These are phyloP conservation scores for Pantherophis vulpinus DNA, from an alignment of 2,797 vertebrate species.

Conservation along the genomic window DNA sequence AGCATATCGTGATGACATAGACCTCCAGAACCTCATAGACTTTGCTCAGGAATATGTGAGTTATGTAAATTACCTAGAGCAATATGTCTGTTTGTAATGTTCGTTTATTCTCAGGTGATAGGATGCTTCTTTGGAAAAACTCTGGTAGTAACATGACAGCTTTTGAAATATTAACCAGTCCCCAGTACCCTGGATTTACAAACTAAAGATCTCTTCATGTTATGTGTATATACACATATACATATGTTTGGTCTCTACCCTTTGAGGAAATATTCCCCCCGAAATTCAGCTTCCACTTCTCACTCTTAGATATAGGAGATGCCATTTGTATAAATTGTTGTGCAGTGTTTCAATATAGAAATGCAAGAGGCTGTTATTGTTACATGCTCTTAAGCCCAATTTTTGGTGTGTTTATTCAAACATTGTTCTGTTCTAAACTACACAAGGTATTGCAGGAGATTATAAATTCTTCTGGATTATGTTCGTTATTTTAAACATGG, in stretches of 20 bases:
- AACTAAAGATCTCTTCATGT: background rate
- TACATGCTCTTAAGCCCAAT: background rate
- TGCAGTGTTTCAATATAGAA: background rate
- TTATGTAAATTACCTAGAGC: conserved; percentile 23
- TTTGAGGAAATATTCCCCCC: background rate
- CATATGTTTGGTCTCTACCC: background rate
- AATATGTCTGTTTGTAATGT: background rate
- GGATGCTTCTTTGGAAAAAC: background rate
- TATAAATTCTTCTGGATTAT: background rate
- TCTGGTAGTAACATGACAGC: background rate
- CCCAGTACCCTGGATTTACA: background rate
- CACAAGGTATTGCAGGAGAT: background rate
- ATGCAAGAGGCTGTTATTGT: background rate
- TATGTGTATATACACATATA: background rate
- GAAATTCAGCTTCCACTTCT: background rate
- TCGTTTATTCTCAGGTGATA: background rate
- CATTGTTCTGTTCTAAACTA: background rate
- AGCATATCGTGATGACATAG: conserved; percentile 93
- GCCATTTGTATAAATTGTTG: background rate
- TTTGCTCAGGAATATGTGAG: conserved; percentile 96
- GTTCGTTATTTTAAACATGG: background rate
- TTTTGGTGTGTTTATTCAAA: background rate
- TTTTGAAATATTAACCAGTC: background rate
- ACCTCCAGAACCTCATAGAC: conserved; percentile 94
- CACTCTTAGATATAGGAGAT: background rate